Evolutionary conservation across 2,113 vertebrate genomes (phyloP).

Genomic region (Sturnus vulgaris): DNA sequence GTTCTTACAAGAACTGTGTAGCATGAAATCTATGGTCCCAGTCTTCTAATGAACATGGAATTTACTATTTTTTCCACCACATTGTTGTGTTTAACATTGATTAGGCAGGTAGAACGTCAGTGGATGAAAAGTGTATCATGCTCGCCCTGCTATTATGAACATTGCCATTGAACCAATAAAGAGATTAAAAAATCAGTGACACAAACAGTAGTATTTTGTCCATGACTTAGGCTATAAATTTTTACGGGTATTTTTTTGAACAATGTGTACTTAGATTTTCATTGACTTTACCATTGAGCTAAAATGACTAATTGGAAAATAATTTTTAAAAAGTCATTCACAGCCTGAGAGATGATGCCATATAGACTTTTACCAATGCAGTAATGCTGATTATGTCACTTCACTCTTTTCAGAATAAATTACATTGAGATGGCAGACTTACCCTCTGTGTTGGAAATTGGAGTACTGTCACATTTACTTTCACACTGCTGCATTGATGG

Average conservation of each 20-base stretch:
- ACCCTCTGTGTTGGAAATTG: conserved; percentile 91
- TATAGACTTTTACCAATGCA: not conserved
- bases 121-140: not conserved
- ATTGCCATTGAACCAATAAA: not conserved
- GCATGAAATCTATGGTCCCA: not conserved
- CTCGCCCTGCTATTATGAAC: not conserved
- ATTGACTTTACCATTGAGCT: not conserved
- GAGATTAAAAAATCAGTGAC: not conserved
- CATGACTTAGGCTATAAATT: not conserved
- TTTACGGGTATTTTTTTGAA: not conserved
- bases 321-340: not conserved
- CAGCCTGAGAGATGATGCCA: not conserved
- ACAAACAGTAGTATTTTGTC: not conserved
- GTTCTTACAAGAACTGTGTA: not conserved
- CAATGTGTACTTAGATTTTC: not conserved
- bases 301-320: not conserved
- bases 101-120: not conserved
- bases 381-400: not conserved
- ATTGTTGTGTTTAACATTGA: not conserved
- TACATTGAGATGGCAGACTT: conserved; percentile 41
- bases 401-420: not conserved
- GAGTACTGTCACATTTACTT: conserved; percentile 94
- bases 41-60: not conserved
- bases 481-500: conserved; percentile 94
- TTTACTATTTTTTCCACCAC: not conserved